Evolutionary conservation across 2,113 vertebrate species (phyloP).

Genomic region (Cygnus atratus): DNA sequence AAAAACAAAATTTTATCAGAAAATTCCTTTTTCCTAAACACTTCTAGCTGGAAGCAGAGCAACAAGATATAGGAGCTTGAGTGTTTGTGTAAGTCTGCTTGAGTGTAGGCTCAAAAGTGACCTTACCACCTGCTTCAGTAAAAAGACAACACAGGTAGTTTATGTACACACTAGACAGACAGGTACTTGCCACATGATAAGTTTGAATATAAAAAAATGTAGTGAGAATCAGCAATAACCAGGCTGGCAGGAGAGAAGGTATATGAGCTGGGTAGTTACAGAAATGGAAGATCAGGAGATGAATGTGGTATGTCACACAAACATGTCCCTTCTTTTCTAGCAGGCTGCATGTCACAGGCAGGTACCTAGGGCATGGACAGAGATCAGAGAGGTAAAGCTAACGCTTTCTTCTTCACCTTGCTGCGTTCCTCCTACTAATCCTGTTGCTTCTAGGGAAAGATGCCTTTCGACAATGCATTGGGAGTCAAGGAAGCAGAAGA

Average conservation of each 20-base stretch:
- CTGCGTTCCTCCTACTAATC: not conserved
- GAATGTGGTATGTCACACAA: not conserved
- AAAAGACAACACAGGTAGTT: not conserved
- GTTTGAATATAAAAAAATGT: not conserved
- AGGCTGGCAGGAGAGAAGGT: not conserved
- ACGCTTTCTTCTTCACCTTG: not conserved
- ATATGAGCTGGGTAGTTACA: not conserved
- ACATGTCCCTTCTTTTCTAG: not conserved
- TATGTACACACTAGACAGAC: not conserved
- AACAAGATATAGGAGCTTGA: not conserved
- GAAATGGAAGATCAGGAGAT: not conserved
- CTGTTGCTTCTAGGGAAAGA: not conserved
- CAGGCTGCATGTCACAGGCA: not conserved
- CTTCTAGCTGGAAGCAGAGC: not conserved
- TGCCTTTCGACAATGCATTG: not conserved
- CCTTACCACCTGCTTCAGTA: not conserved
- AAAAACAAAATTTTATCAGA: not conserved
- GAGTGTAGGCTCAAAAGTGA: not conserved
- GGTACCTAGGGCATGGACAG: not conserved
- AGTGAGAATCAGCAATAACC: not conserved
- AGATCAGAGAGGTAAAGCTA: not conserved
- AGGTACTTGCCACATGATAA: not conserved
- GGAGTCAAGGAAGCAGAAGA: not conserved
- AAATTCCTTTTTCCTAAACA: not conserved
- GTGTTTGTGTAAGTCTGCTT: not conserved